phyloP scores from a whole-genome alignment of 2,113 vertebrate genomes.

The Gallinago media region DNA sequence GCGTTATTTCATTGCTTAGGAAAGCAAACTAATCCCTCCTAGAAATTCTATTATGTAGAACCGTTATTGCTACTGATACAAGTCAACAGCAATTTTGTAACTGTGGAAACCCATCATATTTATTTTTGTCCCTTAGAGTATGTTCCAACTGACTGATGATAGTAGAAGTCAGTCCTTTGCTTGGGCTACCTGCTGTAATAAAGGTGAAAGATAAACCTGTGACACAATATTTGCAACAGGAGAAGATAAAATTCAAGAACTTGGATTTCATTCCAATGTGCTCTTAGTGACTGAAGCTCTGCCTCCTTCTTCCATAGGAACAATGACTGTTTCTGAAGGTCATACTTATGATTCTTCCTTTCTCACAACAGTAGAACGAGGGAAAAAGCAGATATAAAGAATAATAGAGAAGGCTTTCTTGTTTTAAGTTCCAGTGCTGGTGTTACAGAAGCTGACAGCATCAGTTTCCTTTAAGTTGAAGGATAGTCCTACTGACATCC shows the following conservation, averaged over 20 bases:
- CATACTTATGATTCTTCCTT: background rate
- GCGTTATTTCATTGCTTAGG: background rate
- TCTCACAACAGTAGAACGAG: background rate
- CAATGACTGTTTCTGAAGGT: background rate
- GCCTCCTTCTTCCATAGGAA: background rate
- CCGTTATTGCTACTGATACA: background rate
- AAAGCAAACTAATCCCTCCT: conserved; percentile 31
- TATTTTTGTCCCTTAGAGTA: background rate
- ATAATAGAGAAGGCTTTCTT: background rate
- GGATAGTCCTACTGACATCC: background rate
- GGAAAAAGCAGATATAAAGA: background rate
- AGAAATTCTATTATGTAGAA: conserved; percentile 15
- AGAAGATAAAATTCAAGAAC: background rate
- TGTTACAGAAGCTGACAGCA: background rate
- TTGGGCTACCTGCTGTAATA: background rate
- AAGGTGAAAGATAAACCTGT: background rate
- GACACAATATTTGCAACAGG: background rate
- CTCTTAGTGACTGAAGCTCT: background rate
- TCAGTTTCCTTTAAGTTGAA: background rate
- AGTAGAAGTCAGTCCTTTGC: background rate
- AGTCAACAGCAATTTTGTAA: conserved; percentile 30
- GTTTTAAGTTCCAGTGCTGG: background rate
- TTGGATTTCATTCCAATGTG: background rate
- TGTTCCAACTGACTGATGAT: conserved; percentile 13
- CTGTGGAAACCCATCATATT: conserved; percentile 28